These are phyloP conservation scores for Listronotus oregonensis DNA, from an alignment of 1,140 invertebrate species.

Conservation along the genomic window DNA sequence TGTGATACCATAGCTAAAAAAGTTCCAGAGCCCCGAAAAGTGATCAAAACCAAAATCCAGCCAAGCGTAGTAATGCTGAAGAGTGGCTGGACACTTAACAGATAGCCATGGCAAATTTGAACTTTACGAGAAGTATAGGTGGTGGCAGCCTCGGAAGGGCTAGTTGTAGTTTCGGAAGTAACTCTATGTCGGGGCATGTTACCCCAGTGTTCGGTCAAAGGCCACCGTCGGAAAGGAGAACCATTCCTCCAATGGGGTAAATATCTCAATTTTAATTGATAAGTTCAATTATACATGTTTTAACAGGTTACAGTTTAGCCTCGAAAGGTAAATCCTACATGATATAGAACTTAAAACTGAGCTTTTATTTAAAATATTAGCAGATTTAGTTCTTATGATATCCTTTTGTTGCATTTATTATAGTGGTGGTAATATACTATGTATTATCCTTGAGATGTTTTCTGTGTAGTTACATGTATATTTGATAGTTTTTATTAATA, in stretches of 20 bases:
- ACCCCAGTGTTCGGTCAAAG: conserved; percentile 78
- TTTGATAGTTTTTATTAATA: no score
- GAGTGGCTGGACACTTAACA: conserved; percentile 40
- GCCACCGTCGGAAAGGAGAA: conserved; percentile 75
- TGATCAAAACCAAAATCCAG: conserved; percentile 31
- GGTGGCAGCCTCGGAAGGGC: conserved; percentile 64
- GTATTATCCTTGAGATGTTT: no score
- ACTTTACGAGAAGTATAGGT: conserved; percentile 59
- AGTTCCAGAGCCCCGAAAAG: conserved; percentile 30
- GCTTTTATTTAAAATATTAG: no score
- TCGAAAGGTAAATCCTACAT: no score
- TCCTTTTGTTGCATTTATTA: no score
- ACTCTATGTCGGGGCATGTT: conserved; percentile 70
- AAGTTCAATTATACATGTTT: not conserved
- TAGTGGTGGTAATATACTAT: no score
- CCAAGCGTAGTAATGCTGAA: conserved; percentile 49
- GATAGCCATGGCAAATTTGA: conserved; percentile 61
- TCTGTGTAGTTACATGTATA: no score
- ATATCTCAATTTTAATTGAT: conserved; percentile 39
- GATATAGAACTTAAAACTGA: no score
- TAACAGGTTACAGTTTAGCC: not conserved
- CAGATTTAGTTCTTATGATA: no score
- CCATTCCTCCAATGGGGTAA: conserved; percentile 72
- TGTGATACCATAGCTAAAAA: conserved; percentile 42
- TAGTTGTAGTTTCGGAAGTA: conserved; percentile 65